Percentiles rank a stretch among this genome's conserved stretches.
These are phyloP conservation scores for Machimus rusticus DNA, from an alignment of 2,888 invertebrate species.

Conservation along the genomic window DNA sequence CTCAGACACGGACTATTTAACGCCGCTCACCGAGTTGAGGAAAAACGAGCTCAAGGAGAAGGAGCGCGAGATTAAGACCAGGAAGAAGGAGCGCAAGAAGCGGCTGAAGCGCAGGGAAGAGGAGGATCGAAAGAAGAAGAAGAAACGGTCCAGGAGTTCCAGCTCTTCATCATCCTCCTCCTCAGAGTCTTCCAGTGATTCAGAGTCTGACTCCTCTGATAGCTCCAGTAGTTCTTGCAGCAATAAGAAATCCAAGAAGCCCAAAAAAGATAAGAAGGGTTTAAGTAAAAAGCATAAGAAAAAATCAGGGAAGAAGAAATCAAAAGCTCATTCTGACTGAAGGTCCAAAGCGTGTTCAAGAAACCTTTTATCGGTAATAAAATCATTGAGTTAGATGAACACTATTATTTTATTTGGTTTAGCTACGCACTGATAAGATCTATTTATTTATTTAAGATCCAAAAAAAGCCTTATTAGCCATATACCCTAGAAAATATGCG, in stretches of 20 bases:
- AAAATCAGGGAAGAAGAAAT: not conserved
- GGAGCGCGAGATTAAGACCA: slow-evolving; percentile 65
- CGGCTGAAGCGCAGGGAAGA: slow-evolving; percentile 46
- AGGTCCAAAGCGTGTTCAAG: not conserved
- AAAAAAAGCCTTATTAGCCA: too few species aligned
- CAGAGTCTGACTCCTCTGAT: not conserved
- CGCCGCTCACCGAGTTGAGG: slow-evolving; percentile 81
- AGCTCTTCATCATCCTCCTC: slow-evolving; percentile 12
- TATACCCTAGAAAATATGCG: not conserved
- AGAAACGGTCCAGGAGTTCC: not conserved
- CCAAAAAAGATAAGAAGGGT: not conserved
- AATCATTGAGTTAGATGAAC: not conserved
- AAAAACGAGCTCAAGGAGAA: slow-evolving; percentile 80
- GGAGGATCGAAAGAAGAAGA: slow-evolving; percentile 48
- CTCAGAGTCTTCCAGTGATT: slow-evolving; percentile 15
- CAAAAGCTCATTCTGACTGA: not conserved
- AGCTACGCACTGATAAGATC: too few species aligned
- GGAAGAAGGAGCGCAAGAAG: slow-evolving; percentile 47
- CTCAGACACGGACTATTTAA: slow-evolving; percentile 79
- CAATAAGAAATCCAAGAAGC: not conserved
- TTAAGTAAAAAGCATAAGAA: not conserved
- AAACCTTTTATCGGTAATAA: not conserved
- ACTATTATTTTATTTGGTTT: not conserved
- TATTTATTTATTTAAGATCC: too few species aligned
- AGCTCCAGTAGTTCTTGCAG: not conserved